A percentile compares a stretch with the other conserved stretches of the same genome.
phyloP scores from a whole-genome alignment of 2,113 vertebrate species.

The Chionomys nivalis region DNA sequence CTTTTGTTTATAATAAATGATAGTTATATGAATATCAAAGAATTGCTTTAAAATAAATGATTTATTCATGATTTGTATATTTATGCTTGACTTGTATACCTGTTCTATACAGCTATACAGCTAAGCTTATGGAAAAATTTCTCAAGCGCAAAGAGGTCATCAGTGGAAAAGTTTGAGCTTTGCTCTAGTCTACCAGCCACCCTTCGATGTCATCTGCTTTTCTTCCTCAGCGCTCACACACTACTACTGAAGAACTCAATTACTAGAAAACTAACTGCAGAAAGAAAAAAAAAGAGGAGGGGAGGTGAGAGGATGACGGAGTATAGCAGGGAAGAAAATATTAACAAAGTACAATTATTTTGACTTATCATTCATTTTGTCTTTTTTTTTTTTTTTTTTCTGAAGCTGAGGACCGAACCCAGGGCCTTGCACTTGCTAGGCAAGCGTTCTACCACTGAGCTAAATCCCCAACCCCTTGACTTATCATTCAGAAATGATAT shows the following conservation, averaged over 20 bases:
- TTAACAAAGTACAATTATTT: not conserved
- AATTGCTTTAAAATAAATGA: not conserved
- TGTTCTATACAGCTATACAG: not conserved
- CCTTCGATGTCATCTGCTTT: not conserved
- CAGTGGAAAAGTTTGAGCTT: not conserved
- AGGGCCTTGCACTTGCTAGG: too few relatives aligned
- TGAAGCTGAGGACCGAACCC: too few relatives aligned
- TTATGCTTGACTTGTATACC: not conserved
- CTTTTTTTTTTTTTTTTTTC: too few relatives aligned
- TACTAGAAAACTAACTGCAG: not conserved
- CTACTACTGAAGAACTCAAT: not conserved
- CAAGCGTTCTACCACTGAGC: too few relatives aligned
- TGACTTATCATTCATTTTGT: not conserved
- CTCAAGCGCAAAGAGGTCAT: not conserved
- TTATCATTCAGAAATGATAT: not conserved
- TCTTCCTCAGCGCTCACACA: conserved; percentile 11
- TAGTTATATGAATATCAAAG: not conserved
- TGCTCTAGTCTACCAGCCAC: not conserved
- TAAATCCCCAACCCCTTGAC: too few relatives aligned
- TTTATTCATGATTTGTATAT: not conserved
- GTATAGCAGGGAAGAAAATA: not conserved
- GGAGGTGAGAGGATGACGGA: not conserved
- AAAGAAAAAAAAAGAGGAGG: not conserved
- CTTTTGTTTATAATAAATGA: not conserved
- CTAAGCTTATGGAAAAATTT: not conserved